Evolutionary conservation across 2,888 invertebrate genomes (phyloP).

Genomic region (Blomia tropicalis): DNA sequence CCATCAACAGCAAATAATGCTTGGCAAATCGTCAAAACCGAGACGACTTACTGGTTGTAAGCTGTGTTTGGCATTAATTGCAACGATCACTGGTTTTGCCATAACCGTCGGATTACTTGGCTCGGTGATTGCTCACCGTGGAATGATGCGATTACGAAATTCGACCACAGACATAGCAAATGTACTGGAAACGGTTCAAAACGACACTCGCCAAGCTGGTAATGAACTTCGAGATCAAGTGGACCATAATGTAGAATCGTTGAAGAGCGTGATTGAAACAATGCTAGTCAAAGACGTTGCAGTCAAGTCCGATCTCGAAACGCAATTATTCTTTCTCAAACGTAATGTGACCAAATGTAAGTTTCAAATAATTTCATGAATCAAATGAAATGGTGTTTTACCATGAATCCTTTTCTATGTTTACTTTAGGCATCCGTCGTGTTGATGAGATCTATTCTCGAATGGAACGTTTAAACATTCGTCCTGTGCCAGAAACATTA

Average conservation of each 20-base stretch:
- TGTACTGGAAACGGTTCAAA: constrained; percentile 22
- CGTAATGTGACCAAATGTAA: constrained; percentile 27
- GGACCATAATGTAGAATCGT: constrained; percentile 21
- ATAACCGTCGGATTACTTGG: constrained; percentile 77
- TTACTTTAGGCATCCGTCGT: constrained; percentile 27
- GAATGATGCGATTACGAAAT: constrained; percentile 44
- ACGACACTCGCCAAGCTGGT: constrained; percentile 21
- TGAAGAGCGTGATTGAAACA: constrained; percentile 19
- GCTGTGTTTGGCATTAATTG: constrained; percentile 24
- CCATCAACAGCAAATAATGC: constrained; percentile 7
- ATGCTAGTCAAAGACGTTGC: constrained; percentile 18
- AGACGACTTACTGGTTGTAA: constrained; percentile 22
- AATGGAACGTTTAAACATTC: constrained; percentile 28
- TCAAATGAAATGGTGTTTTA: background rate
- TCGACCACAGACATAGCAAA: constrained; percentile 23
- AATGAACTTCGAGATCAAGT: constrained; percentile 20
- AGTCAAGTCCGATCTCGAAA: background rate
- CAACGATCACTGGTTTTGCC: constrained; percentile 43
- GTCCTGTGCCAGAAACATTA: constrained; percentile 30
- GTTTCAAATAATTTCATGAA: background rate
- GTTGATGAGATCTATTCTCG: constrained; percentile 30
- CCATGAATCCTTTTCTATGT: constrained; percentile 21
- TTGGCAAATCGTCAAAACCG: constrained; percentile 15
- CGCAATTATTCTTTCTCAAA: constrained; percentile 9
- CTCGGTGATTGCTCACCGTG: constrained; percentile 84